Base-by-base conservation (phyloP, 2,113 vertebrate genomes). In the Trinectes maculatus region DNA sequence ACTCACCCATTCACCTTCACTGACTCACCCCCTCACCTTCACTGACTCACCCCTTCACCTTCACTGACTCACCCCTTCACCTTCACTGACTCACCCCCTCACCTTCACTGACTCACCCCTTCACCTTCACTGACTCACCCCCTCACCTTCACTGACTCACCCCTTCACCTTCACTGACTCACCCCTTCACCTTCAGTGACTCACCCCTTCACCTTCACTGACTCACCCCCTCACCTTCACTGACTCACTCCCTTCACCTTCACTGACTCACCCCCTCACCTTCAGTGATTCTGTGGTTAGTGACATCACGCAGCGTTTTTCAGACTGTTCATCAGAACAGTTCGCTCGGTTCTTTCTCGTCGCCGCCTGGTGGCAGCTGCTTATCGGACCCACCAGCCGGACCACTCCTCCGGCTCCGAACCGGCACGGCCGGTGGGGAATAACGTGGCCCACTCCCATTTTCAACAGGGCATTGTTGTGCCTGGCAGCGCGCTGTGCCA, bases 381-480 rank as follows among this genome's bases (percentile, higher is more conserved):
- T 94, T 94, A 95, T 95, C 94, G 80, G 94, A 56, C 70, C 60
- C 55, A 57, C 70, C 94, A 95, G 93, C 47, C 8, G 93, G 85
- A 83, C 87, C 66, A 70, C 78, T 89, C 90, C 91, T 92, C 89
- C 71, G 57, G 68, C 72, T 89, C 86, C 25, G 81, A 87, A 84
- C 89, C 88, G 83, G 87, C 2, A 49, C 37, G 8, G 16, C 1
- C 9, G 8, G 36, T 29, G 71, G 89, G 48, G 53, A 85, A 83
- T 84, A 86, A 86, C 26, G 26, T 1, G 59, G n/a, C 51, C 67
- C 21, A 13, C 71, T 76, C 82, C 86, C 88, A 74, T 91, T 94
- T 94, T 94, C 92, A 94, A 92, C 94, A 91, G 92, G 57, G 81
- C 88, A 93, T 95, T 95, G 94, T 95, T 94, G 77, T 93, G 89